Conservation (phyloP, 2,113 vertebrate genomes). For the Acanthisitta chloris region DNA sequence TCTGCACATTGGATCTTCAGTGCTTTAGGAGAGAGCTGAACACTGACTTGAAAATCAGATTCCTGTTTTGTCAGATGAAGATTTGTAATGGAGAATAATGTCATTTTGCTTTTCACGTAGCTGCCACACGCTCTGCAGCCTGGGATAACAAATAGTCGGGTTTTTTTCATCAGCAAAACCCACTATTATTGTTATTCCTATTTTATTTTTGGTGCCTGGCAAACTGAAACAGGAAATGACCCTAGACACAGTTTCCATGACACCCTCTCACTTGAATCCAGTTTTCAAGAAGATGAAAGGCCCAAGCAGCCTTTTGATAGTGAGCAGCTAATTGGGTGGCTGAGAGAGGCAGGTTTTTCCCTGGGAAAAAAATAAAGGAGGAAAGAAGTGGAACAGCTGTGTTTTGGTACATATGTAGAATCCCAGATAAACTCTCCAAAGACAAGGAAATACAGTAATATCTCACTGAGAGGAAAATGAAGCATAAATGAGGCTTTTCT, state of each 20-base stretch:
- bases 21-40: not conserved
- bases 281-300: constrained; percentile 87
- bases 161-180: constrained; percentile 57
- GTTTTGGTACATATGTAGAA: constrained; percentile 77
- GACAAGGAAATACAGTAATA: constrained; percentile 66
- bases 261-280: constrained; percentile 76
- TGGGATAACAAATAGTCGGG: constrained; percentile 24
- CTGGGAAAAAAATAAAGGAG: constrained; percentile 60
- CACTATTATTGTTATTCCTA: constrained; percentile 44
- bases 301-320: constrained; percentile 76
- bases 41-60: not conserved
- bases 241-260: constrained; percentile 86
- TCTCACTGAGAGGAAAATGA: constrained; percentile 16
- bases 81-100: not conserved
- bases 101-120: not conserved
- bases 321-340: constrained; percentile 85
- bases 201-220: constrained; percentile 62
- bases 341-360: constrained; percentile 72
- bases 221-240: constrained; percentile 87
- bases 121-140: not conserved
- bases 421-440: constrained; percentile 71
- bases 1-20: not conserved
- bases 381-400: constrained; percentile 81
- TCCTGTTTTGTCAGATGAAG: not conserved
- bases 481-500: constrained; percentile 30